Percentiles rank a stretch among this genome's conserved stretches.
Conservation (phyloP, 2,888 invertebrate species). For the Nowickia ferox region DNA sequence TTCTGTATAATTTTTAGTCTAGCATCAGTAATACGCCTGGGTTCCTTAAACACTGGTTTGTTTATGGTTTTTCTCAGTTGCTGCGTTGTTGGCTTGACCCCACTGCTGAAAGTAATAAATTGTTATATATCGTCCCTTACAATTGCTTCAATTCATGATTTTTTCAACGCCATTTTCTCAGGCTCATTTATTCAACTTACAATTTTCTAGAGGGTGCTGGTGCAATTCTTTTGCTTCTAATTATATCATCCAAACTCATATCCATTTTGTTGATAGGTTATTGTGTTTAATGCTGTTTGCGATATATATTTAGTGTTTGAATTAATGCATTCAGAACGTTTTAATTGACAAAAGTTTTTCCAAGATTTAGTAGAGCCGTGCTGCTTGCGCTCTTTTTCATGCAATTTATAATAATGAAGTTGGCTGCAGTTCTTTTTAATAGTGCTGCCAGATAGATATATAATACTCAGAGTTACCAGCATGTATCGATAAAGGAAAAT, state of each 20-base stretch:
- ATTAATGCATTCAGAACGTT: conserved; percentile 20
- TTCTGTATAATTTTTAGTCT: conserved; percentile 91
- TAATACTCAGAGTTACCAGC: too few species aligned
- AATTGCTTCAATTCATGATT: neutral
- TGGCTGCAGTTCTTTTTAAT: conserved; percentile 48
- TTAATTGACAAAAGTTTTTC: neutral
- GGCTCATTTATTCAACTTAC: conserved; percentile 63
- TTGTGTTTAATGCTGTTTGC: neutral
- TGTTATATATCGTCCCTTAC: neutral
- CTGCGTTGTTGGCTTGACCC: conserved; percentile 43
- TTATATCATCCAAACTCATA: conserved; percentile 79
- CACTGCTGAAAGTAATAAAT: conserved; percentile 49
- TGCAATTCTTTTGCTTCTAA: conserved; percentile 76
- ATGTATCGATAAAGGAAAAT: too few species aligned
- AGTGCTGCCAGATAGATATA: conserved; percentile 30
- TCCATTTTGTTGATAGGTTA: conserved; percentile 74
- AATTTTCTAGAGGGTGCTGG: conserved; percentile 68
- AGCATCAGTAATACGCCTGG: conserved; percentile 85
- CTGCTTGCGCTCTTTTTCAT: conserved; percentile 47
- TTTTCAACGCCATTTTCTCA: conserved; percentile 62
- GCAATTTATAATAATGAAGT: conserved; percentile 55
- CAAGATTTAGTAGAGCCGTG: conserved; percentile 40
- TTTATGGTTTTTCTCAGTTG: conserved; percentile 71
- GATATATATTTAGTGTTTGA: neutral
- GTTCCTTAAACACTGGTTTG: conserved; percentile 73